Evolutionary conservation across 2,113 vertebrate species (phyloP).

Genomic region (Zapornia atra): DNA sequence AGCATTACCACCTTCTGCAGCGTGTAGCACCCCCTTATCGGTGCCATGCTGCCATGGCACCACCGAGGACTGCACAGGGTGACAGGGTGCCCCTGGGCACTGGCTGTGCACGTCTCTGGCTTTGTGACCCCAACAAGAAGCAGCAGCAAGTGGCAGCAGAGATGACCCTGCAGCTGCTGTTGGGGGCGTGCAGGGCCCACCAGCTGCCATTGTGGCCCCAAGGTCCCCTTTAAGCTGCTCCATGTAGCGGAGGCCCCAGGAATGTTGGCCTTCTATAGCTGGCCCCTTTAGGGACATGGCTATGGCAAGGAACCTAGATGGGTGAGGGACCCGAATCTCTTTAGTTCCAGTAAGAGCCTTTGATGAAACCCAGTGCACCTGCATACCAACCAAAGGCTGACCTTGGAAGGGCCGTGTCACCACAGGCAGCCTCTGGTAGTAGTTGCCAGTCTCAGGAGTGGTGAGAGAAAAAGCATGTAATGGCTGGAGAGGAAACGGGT

Average conservation of each 20-base stretch:
- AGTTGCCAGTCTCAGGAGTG: not conserved
- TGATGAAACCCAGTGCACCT: not conserved
- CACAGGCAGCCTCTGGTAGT: not conserved
- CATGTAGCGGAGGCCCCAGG: not conserved
- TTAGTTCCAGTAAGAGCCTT: not conserved
- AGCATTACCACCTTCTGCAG: not conserved
- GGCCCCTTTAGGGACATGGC: rapidly evolving
- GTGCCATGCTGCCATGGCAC: rapidly evolving
- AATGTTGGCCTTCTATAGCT: not conserved
- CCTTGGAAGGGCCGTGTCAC: not conserved
- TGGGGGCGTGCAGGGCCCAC: rapidly evolving
- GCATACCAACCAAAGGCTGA: not conserved
- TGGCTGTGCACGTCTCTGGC: rapidly evolving
- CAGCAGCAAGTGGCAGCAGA: not conserved
- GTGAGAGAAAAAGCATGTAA: not conserved
- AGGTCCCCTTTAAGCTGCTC: rapidly evolving
- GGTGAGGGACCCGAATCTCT: not conserved
- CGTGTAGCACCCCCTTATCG: rapidly evolving
- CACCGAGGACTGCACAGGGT: rapidly evolving
- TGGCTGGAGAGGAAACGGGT: not conserved
- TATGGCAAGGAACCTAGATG: not conserved
- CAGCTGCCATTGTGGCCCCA: rapidly evolving
- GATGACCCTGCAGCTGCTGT: not conserved
- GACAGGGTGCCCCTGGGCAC: not conserved
- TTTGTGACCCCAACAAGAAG: not conserved